Base-by-base conservation (phyloP, 2,888 invertebrate species). In the Megalurothrips usitatus region DNA sequence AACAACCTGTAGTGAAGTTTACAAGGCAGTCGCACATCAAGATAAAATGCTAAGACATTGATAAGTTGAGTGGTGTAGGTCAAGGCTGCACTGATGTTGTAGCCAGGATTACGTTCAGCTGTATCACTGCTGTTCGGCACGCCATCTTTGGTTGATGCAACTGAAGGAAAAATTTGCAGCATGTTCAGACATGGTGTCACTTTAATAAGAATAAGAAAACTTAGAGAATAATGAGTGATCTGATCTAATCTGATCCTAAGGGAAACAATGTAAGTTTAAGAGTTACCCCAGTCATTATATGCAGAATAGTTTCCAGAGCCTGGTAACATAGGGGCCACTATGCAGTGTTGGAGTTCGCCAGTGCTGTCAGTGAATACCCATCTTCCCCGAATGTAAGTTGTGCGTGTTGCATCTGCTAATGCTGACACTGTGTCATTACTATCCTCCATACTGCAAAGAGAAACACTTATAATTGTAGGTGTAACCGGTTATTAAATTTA, bases 1-100 rank as follows among this genome's bases (percentile, higher is more conserved):
- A 82, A 86, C 84, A 86, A 92, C 92, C 92, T 91, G 86, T 92
- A 92, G 81, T 90, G 89, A 84, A 93, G 88, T 87, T 92, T 92
- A 84, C 92, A 92, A 63, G 97, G 97, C 86, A 97, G 89, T 83
- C 93, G 90, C 81, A 94, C 91, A 88, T 96, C 94, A 83, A 97
- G 89, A 86, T 94, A 94, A 89, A 92, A 95, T 80, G 96, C 94
- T 83, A 96, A 89, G 84, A 96, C 89, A 86, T 93, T 92, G 79
- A 94, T 91, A 84, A 97, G 89, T 89, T 97, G 97, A 82, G 96
- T 93, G 75, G 94, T 93, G 86, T 96, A 95, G 78, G 94, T 93
- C 78, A 97, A 91, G 81, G 95, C 97, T 83, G 93, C 96, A 86
- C 91, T 91, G 84, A 93, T 93, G 83, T 92, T 92, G 85, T 92